Evolutionary conservation across 2,113 vertebrate genomes (phyloP), one percentile per base, ranked within the genome.

Genomic region (Falco punctatus): DNA sequence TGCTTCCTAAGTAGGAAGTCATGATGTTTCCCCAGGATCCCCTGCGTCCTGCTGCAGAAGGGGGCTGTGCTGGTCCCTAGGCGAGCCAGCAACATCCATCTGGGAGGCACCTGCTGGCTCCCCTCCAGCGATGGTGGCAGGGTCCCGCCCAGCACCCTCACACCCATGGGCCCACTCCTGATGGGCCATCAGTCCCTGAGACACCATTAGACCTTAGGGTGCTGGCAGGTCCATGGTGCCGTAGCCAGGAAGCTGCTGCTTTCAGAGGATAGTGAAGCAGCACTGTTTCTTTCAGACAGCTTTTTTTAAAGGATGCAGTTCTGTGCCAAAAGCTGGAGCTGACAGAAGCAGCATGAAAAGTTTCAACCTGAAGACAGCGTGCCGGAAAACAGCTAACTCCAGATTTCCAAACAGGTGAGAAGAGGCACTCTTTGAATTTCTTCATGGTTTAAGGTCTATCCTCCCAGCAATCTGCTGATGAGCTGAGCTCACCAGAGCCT

Each of bases 201-300:
- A 82, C 74, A 67, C 32, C 1, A 0, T 8, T 2, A 66, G 33
- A 44, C 14, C 11, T 65, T 65, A 57, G n/a, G 40, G 44, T 0
- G 0, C 55, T 38, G 48, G 57, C 70, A 59, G 30, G 38, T 19
- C 69, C 5, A 1, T 0, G 0, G 33, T 2, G 1, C 1, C 0
- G 44, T 33, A 65, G 64, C 32, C 91, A 71, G 40, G 69, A 87
- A 89, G 70, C 57, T 3, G 1, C 10, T 69, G 38, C 40, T 62
- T 75, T 79, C 74, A 26, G 15, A 61, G 19, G 11, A 18, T 0
- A 15, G 40, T 15, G 54, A 74, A 75, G 33, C 22, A 91, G 49
- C 35, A 23, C 21, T 10, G 27, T 12, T 70, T 59, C 64, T 77
- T 90, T 74, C 46, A 49, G 61, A 23, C 5, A 58, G 6, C 9